These are phyloP conservation scores for Bembecia ichneumoniformis DNA, from an alignment of 2,888 invertebrate species.

Conservation along the genomic window DNA sequence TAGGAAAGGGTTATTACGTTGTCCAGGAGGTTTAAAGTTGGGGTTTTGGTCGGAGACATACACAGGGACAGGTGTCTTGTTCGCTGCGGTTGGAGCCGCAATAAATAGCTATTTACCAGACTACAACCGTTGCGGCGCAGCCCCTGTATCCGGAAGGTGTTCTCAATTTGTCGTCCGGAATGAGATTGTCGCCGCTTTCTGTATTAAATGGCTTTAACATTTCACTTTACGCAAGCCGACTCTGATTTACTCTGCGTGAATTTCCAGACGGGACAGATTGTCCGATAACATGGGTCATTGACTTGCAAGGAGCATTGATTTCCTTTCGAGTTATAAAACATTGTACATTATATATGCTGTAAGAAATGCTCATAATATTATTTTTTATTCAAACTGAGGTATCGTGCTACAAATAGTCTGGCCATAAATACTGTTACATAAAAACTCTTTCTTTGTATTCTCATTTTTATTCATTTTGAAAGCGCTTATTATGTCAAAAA, in stretches of 20 bases:
- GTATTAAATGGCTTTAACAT: slow-evolving; percentile 64
- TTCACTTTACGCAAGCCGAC: slow-evolving; percentile 41
- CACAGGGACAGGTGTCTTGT: slow-evolving; percentile 54
- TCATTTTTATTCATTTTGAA: too few species aligned
- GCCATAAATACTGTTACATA: too few species aligned
- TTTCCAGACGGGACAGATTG: background rate
- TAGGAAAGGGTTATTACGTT: slow-evolving; percentile 22
- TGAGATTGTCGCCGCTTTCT: slow-evolving; percentile 65
- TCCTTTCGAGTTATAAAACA: background rate
- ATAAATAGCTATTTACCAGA: slow-evolving; percentile 58
- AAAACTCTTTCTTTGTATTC: too few species aligned
- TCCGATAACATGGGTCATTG: background rate
- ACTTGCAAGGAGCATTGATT: background rate
- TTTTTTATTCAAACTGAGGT: too few species aligned
- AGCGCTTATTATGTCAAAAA: too few species aligned
- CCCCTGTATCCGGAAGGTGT: slow-evolving; percentile 50
- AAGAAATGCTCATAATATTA: too few species aligned
- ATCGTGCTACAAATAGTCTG: too few species aligned
- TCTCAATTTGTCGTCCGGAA: slow-evolving; percentile 65
- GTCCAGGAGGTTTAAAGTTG: slow-evolving; percentile 26
- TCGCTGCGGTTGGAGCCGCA: slow-evolving; percentile 38
- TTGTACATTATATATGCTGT: too few species aligned
- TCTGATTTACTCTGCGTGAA: slow-evolving; percentile 7
- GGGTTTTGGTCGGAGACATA: slow-evolving; percentile 20
- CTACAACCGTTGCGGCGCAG: slow-evolving; percentile 34